Base-by-base conservation (phyloP, 2,113 vertebrate genomes). In the Scytalopus superciliaris region DNA sequence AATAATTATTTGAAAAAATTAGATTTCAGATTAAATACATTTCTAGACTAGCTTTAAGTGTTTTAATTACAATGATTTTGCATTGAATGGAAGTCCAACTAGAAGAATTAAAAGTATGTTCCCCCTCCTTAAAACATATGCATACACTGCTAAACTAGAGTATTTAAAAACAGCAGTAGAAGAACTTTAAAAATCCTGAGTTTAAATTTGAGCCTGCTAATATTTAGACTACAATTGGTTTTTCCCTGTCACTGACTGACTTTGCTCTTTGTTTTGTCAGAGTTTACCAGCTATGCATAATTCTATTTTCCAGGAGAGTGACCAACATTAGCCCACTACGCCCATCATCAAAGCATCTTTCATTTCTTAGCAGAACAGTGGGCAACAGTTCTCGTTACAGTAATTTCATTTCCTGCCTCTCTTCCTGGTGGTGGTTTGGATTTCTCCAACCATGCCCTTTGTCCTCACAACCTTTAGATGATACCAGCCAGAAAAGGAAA, bases 251-350 rank as follows among this genome's bases (percentile, higher is more conserved):
- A 84, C 37, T 78, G 70, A 10, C 69, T 90, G 93, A 93, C 73
- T 95, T 81, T 45, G 60, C 52, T 87, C 73, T 94, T 95, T 90
- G 86, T 95, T 97, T 97, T 94, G 88, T 95, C 87, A 92, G 86
- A 94, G 64, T 93, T 94, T 94, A 94, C 78, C 66, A 96, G 91
- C 89, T 94, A 96, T 92, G 73, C 67, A 80, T 97, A 95, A 97
- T 96, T 96, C 45, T 59, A 27, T 96, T 98, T 98, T 97, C 94
- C 79, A 72, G 84, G 25, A 98, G 84, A 93, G 42, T 89, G 73
- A 93, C 49, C 68, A 94, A 72, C 45, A 75, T 91, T 78, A 97
- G n/a, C 28, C 49, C 35, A 57, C 37, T 44, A 75, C 75, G 76
- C 56, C 19, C 79, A 67, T 62, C 42, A 2, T 66, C 88, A 44